Evolutionary conservation across 2,797 vertebrate genomes (phyloP).

Genomic region (Crax fasciolata): DNA sequence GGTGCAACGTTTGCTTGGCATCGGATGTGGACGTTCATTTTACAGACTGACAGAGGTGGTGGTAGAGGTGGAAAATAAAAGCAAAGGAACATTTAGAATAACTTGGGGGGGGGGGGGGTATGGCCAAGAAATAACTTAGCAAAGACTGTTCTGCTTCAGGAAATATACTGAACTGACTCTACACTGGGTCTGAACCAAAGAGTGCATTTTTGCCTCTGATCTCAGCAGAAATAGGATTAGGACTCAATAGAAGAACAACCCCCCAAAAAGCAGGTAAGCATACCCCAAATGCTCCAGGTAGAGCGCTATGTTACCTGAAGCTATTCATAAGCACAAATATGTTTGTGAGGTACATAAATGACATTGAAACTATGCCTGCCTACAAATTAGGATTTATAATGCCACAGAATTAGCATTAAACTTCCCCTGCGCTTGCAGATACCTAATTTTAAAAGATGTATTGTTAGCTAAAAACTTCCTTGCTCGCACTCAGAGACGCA

Average conservation of each 20-base stretch:
- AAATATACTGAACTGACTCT: background rate
- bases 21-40: constrained; percentile 97
- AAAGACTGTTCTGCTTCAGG: background rate
- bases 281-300: background rate
- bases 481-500: background rate
- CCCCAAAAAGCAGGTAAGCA: background rate
- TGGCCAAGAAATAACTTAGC: background rate
- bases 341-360: background rate
- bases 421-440: background rate
- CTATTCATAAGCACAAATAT: background rate
- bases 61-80: background rate
- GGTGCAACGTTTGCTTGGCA: constrained; percentile 96
- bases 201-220: background rate
- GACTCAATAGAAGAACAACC: background rate
- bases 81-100: constrained; percentile 26
- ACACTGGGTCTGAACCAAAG: background rate
- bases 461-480: background rate
- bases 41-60: constrained; percentile 87
- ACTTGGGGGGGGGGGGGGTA: background rate
- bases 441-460: background rate
- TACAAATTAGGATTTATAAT: background rate
- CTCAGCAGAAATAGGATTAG: background rate
- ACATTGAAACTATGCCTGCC: background rate
- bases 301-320: background rate
- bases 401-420: background rate